Base-by-base conservation (phyloP, 2,113 vertebrate species). In the Chlamydotis undulata region DNA sequence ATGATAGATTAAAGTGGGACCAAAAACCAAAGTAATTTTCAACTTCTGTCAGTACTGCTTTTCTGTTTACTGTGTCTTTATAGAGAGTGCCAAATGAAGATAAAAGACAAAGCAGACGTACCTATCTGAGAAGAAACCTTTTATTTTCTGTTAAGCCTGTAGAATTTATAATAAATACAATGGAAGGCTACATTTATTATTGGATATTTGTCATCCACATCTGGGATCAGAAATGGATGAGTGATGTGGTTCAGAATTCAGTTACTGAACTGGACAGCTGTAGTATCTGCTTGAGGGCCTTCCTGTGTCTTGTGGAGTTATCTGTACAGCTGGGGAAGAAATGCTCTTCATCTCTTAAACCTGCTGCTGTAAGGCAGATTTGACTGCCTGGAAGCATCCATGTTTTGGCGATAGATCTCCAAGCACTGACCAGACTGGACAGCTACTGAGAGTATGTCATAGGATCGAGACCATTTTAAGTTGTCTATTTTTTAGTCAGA, bases 131-230 rank as follows among this genome's bases (percentile, higher is more conserved):
- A 61, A 4, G 8, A 91, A 95, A 61, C 22, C 14, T 83, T 84
- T 83, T 24, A 19, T 79, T 84, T 89, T 43, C 67, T 77, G 23
- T 85, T 93, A 80, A 88, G 23, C n/a, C 23, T 37, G 5, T 19
- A 74, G 59, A 90, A 91, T 53, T 69, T 53, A 37, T 75, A 71
- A 71, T 50, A 89, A 83, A 87, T 61, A 57, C 91, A 96, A 83
- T 49, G 49, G 7, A 41, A 80, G n/a, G 50, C 26, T 85, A 45
- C 28, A 37, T 75, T 91, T 92, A 64, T 83, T 91, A 35, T 47
- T 79, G 45, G 13, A 8, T 68, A 64, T n/a, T 78, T n/a, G 16
- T 43, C 41, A 43, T 43, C 49, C 26, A 56, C 0, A 3, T 47
- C 55, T 91, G 45, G 35, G 47, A 64, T 89, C n/a, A 91, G 74